Base-by-base conservation (phyloP, 2,113 vertebrate species). In the Ameiurus melas region DNA sequence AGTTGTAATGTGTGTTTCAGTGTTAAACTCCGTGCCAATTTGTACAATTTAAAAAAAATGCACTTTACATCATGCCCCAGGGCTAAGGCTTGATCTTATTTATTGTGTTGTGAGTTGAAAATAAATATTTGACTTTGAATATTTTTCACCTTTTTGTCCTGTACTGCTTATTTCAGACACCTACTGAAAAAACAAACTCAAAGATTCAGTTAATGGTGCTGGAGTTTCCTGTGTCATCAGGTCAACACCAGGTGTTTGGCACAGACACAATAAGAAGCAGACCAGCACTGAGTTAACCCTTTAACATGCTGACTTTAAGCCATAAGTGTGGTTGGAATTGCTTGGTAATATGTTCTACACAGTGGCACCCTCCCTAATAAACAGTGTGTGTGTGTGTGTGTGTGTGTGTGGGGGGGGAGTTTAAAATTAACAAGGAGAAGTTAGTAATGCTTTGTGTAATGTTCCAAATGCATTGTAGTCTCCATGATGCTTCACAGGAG, bases 21-120 rank as follows among this genome's bases (percentile, higher is more conserved):
- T 85, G 70, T 60, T 66, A 73, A 89, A 87, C 53, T 27, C 33
- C 60, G 68, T 79, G 86, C 70, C 86, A 71, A 71, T 78, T 83
- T 83, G 83, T 81, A 27, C 30, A 62, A 71, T 82, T 55, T 0
- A 60, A 60, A 30, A 66, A 66, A 68, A 51, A 93, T 93, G 94
- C 95, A 95, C 95, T 95, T 95, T 96, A 79, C 86, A 90, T 87
- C 88, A n/a, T 75, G 90, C 90, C 91, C 91, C 92, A 91, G 89
- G 90, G 90, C 90, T 84, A 53, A 22, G 87, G 90, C 83, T 85
- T 86, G 85, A 64, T 53, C 90, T 91, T 93, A 95, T 95, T 95
- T 95, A 94, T 95, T 93, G 92, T 84, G 86, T 89, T 81, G 84
- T 66, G 85, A 81, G 79, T 47, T 5, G 16, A 43, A 88, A 86